Base-by-base conservation (phyloP, 2,113 vertebrate genomes). In the Brienomyrus brachyistius region DNA sequence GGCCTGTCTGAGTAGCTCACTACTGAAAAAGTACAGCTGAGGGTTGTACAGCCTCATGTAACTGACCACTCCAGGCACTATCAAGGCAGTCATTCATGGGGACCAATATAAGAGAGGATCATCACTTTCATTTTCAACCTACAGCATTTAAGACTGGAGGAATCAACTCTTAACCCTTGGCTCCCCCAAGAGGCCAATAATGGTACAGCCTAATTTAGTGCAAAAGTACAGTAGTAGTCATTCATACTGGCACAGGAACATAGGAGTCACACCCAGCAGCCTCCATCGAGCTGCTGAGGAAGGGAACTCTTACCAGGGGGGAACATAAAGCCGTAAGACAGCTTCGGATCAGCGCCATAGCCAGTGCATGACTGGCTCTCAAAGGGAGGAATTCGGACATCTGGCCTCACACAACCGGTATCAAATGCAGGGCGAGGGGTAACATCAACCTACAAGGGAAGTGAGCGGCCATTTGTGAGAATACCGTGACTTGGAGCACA, bases 251-350 rank as follows among this genome's bases (percentile, higher is more conserved):
- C 5, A 19, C 15, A 19, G 74, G 15, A 43, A 70, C 62, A 70
- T 70, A 27, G 62, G n/a, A 66, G 62, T 66, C 9, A 66, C 62
- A 66, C 62, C 62, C n/a, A 27, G n/a, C 62, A 66, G 74, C 74
- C 35, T 43, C 7, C 3, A 19, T 40, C 35, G 3, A 8, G 74
- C 35, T 80, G 31, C 31, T 43, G 74, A 43, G 19, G 82, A 13
- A 82, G 10, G 27, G 85, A 17, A 50, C 23, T 95, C 97, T 95
- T 94, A 99, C 98, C 96, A 31, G 98, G 98, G 27, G 98, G 97
- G 90, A 97, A 99, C 13, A 99, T 97, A 94, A 97, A 98, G 90
- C 97, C 96, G 1, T 96, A 95, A 43, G 96, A 97, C 89, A 98
- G 94, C 74, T 96, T 95, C n/a, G 74, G 93, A 93, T 96, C 95